phyloP scores from a whole-genome alignment of 1,140 invertebrate species.

The Stenopsyche tienmushanensis region DNA sequence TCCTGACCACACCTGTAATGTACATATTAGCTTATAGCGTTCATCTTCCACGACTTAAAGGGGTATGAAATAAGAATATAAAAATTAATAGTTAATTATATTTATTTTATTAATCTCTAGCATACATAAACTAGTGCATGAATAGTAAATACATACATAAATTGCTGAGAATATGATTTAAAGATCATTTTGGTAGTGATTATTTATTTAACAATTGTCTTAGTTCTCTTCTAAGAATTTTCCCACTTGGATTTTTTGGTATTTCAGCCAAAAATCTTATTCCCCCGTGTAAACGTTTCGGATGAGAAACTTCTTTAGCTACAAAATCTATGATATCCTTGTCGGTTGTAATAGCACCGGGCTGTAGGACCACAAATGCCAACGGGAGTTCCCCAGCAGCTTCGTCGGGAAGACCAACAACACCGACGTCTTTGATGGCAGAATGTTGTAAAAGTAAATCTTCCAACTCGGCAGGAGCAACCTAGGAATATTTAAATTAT shows the following conservation, averaged over 20 bases:
- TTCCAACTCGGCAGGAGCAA: slow-evolving; percentile 80
- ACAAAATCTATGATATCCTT: slow-evolving; percentile 58
- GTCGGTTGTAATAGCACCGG: slow-evolving; percentile 50
- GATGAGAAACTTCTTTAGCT: slow-evolving; percentile 55
- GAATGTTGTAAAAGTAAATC: slow-evolving; percentile 67
- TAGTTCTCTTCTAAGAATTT: slow-evolving; percentile 59
- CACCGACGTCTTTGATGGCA: slow-evolving; percentile 69
- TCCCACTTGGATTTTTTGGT: slow-evolving; percentile 69
- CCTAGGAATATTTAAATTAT: no score
- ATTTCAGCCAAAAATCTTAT: slow-evolving; percentile 66
- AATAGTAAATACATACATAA: no score
- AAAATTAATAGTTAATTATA: no score
- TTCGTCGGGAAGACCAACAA: slow-evolving; percentile 71
- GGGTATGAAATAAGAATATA: no score
- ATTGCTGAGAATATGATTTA: no score
- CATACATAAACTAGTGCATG: no score
- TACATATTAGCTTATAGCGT: no score
- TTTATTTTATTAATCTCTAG: no score
- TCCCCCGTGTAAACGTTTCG: slow-evolving; percentile 63
- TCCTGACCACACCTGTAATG: no score
- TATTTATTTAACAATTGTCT: slow-evolving; percentile 43
- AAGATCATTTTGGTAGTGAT: neutral
- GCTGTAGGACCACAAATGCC: slow-evolving; percentile 62
- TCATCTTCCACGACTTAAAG: no score
- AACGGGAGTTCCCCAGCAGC: slow-evolving; percentile 67